Conservation (phyloP, 2,888 invertebrate genomes). For the Drosophila nigritarsus region DNA sequence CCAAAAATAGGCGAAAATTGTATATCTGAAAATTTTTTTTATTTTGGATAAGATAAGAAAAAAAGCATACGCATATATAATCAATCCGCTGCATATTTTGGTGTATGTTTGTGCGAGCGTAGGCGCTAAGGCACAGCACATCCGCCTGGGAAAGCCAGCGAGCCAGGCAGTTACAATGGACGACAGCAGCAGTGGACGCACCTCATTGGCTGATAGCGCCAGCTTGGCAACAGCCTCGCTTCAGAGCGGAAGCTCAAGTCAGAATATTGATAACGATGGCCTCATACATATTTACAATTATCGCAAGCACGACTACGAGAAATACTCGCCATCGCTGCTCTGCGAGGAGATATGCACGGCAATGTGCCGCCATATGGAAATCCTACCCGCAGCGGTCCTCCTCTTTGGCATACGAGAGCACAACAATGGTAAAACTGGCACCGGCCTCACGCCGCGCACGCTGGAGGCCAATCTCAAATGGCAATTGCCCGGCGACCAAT, state of each 20-base stretch:
- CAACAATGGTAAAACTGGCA: slow-evolving; percentile 13
- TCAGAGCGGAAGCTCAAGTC: slow-evolving; percentile 56
- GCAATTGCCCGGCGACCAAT: slow-evolving; percentile 88
- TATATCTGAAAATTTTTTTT: slow-evolving; percentile 19
- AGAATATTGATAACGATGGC: slow-evolving; percentile 59
- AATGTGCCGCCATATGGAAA: slow-evolving; percentile 89
- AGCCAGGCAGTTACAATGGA: slow-evolving; percentile 51
- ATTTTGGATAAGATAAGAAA: slow-evolving; percentile 20
- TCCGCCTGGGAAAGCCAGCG: not conserved
- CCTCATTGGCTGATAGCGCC: slow-evolving; percentile 61
- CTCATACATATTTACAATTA: slow-evolving; percentile 79
- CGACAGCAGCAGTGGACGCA: slow-evolving; percentile 71
- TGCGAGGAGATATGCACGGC: slow-evolving; percentile 90
- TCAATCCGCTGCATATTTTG: not conserved
- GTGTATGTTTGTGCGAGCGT: slow-evolving; percentile 9
- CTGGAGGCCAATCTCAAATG: slow-evolving; percentile 85
- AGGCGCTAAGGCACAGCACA: not conserved
- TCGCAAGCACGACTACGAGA: slow-evolving; percentile 66
- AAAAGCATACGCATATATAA: not conserved
- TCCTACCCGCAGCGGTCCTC: slow-evolving; percentile 91
- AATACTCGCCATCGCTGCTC: slow-evolving; percentile 83
- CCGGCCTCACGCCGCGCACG: not conserved
- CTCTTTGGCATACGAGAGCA: slow-evolving; percentile 91
- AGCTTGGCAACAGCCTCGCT: slow-evolving; percentile 62
- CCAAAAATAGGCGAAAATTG: slow-evolving; percentile 42